phyloP scores from a whole-genome alignment of 1,140 invertebrate species.

The Caenorhabditis remanei region DNA sequence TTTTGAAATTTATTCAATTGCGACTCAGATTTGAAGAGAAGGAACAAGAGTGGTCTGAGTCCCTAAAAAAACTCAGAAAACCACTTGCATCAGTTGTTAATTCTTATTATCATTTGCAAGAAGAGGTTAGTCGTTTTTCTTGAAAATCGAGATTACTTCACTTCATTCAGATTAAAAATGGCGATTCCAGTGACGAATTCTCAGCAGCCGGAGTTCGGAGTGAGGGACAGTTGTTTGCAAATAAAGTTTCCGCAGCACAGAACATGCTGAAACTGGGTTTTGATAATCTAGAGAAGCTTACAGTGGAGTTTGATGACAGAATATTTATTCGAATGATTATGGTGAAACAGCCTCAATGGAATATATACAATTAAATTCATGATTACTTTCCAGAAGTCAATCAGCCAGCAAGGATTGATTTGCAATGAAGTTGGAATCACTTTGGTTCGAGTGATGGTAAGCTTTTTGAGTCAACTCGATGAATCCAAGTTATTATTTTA shows the following conservation, averaged over 20 bases:
- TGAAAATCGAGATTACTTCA: background rate
- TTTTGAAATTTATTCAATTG: background rate
- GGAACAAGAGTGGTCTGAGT: background rate
- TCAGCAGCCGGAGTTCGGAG: background rate
- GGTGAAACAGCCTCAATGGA: background rate
- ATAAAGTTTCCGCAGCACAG: background rate
- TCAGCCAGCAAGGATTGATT: background rate
- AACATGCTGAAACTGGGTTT: background rate
- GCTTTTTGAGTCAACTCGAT: background rate
- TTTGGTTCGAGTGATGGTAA: background rate
- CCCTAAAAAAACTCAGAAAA: background rate
- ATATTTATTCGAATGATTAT: constrained; percentile 30
- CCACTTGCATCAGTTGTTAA: background rate
- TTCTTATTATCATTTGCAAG: constrained; percentile 17
- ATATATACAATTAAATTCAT: background rate
- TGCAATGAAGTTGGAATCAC: background rate
- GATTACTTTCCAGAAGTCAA: background rate
- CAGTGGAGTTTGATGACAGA: background rate
- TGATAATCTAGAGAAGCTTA: background rate
- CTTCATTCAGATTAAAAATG: background rate
- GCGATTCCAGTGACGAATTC: background rate
- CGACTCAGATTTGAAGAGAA: background rate
- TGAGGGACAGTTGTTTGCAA: background rate
- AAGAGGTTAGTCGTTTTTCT: background rate
- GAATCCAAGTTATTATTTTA: background rate